Base-by-base conservation (phyloP, 2,113 vertebrate species). In the Coreoperca whiteheadi region DNA sequence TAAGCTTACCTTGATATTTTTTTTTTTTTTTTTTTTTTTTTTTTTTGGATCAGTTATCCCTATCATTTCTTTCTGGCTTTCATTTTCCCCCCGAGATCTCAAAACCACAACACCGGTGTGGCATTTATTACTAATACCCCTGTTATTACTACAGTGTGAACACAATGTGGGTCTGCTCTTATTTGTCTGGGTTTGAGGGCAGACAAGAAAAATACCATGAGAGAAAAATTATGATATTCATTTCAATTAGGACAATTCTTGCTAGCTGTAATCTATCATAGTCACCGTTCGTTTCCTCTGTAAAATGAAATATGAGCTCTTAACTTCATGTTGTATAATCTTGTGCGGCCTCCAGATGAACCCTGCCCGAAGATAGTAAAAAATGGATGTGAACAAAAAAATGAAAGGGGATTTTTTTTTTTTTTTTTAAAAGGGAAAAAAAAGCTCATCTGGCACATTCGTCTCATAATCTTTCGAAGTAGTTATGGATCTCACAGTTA, bases 201-300 rank as follows among this genome's bases (percentile, higher is more conserved):
- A 60, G 89, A 79, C 78, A 76, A 86, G 87, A 86, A 90, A 91
- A 90, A 93, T 53, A 76, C 53, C 12, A 8, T 7, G 20, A 56
- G 66, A 85, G 77, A 82, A 82, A 80, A 83, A 88, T 81, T 61
- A 77, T 30, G 86, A 91, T 91, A 92, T 93, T 94, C 84, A 82
- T 92, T 91, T 94, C 88, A 88, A 86, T 93, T 90, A 91, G 61
- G 84, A 79, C 67, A 14, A 84, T 82, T 85, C 77, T 39, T 88
- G 50, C 87, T 73, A 0, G 72, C 74, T 78, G 87, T 70, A 86
- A 92, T 94, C 86, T 80, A 82, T 93, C 91, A 88, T 86, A 54
- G 92, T 93, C 82, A 79, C 16, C 37, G 7, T 41, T 51, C 3
- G 71, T 84, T 89, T 92, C 89, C 87, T 82, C 77, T 30, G 53